A percentile compares a stretch with the other conserved stretches of the same genome.
phyloP scores from a whole-genome alignment of 2,888 invertebrate genomes.

The Limenitis camilla region DNA sequence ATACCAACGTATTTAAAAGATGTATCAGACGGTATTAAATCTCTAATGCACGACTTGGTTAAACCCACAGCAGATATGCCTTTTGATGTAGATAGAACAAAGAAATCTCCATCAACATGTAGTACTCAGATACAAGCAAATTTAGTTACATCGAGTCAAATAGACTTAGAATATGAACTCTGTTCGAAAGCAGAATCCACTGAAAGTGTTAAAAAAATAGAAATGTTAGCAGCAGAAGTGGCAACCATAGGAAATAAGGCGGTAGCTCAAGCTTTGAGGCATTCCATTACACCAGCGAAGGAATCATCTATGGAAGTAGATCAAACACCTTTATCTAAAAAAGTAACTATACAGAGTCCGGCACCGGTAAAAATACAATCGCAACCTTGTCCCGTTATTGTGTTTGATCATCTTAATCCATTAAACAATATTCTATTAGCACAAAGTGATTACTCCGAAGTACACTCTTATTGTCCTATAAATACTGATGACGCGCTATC shows the following conservation, averaged over 20 bases:
- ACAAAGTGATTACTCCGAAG: constrained; percentile 28
- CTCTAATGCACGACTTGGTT: constrained; percentile 55
- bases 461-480: constrained; percentile 43
- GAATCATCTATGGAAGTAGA: constrained; percentile 12
- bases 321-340: neutral
- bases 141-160: constrained; percentile 50
- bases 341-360: constrained; percentile 7
- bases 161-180: constrained; percentile 40
- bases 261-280: constrained; percentile 6
- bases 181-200: constrained; percentile 30
- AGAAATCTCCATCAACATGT: constrained; percentile 32
- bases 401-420: constrained; percentile 56
- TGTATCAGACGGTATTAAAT: constrained; percentile 50
- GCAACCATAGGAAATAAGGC: constrained; percentile 9
- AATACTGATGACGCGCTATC: constrained; percentile 15
- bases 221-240: constrained; percentile 13
- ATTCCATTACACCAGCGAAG: neutral
- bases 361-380: neutral
- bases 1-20: constrained; percentile 52
- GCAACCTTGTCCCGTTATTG: constrained; percentile 29
- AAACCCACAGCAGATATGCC: constrained; percentile 52
- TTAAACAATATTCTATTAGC: constrained; percentile 48
- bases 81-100: constrained; percentile 28
- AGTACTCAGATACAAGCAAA: constrained; percentile 55
- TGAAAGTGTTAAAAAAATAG: constrained; percentile 22